Evolutionary conservation across 2,888 invertebrate genomes (phyloP).

Genomic region (Andrena haemorrhoa): DNA sequence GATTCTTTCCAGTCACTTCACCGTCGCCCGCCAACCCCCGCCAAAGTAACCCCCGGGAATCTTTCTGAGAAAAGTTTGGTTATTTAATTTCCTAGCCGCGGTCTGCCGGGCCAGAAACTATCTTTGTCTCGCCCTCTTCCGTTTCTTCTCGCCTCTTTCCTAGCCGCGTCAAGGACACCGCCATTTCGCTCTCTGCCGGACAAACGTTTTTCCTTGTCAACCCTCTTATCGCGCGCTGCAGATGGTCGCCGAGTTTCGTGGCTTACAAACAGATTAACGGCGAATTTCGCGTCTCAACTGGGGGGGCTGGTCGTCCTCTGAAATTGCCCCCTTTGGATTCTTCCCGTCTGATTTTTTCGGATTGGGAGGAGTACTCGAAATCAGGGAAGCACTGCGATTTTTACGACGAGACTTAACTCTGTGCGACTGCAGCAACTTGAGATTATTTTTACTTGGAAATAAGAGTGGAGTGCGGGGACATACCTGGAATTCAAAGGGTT

Average conservation of each 20-base stretch:
- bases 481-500: neutral
- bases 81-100: constrained; percentile 81
- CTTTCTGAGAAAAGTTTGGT: constrained; percentile 78
- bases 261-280: constrained; percentile 28
- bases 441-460: neutral
- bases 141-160: constrained; percentile 25
- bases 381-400: neutral
- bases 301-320: too few species aligned
- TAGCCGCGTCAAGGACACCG: constrained; percentile 12
- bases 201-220: constrained; percentile 48
- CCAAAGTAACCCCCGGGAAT: constrained; percentile 68
- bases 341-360: neutral
- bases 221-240: constrained; percentile 43
- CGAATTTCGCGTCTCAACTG: constrained; percentile 9
- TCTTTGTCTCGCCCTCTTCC: constrained; percentile 4
- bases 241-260: constrained; percentile 18
- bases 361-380: neutral
- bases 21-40: constrained; percentile 57
- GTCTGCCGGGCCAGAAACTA: constrained; percentile 44
- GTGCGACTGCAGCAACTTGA: neutral
- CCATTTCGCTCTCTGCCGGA: constrained; percentile 33
- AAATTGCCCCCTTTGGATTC: neutral
- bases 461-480: neutral
- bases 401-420: neutral
- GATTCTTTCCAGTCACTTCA: constrained; percentile 79